Evolutionary conservation across 1,140 invertebrate species (phyloP), one percentile per base, ranked within the genome.

Genomic region (Atta texana): DNA sequence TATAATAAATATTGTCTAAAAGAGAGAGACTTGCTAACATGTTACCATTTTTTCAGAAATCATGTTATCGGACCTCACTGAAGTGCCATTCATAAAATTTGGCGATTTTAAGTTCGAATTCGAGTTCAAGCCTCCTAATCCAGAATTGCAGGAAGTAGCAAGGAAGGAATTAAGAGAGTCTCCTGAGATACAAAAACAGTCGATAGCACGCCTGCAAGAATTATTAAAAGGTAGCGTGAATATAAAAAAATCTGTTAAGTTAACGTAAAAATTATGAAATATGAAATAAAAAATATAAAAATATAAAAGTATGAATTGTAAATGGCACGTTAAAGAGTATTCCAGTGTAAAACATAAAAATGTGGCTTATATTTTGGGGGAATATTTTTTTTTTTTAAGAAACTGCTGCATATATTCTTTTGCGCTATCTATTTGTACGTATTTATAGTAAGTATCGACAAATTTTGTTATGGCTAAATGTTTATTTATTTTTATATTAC

Each of bases 161-260:
- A 94, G 94, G 16, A 96, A 96, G 74, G 97, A 98, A 91, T 95
- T 98, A 0, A 94, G 97, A 1, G 97, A 98, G 92, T 96, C 96
- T 0, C 96, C 97, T 0, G 97, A 98, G 59, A 87, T 96, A 1
- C 95, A 96, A 21, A 95, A 96, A 88, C 95, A 97, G 71, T 96
- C 96, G n/a, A 91, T 97, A 0, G 94, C 95, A 49, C 96, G 97
- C 89, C 94, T 98, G 0, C 96, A 95, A 85, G 96, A 96, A 88
- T 93, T 98, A 39, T 93, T 98, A 7, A 95, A 96, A 96, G 97
- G 97, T 98, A 95, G 14, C 8, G 6, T 8, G 31, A n/a, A 51
- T 18, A 12, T n/a, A 14, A 53, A 80, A 49, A 49, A n/a, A 12
- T 16, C n/a, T 34, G 14, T 31, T 28, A 3, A 64, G 49, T 12